A percentile compares a stretch with the other conserved stretches of the same genome.
These are phyloP conservation scores for Hiodon alosoides DNA, from an alignment of 2,113 vertebrate genomes.

Conservation along the genomic window DNA sequence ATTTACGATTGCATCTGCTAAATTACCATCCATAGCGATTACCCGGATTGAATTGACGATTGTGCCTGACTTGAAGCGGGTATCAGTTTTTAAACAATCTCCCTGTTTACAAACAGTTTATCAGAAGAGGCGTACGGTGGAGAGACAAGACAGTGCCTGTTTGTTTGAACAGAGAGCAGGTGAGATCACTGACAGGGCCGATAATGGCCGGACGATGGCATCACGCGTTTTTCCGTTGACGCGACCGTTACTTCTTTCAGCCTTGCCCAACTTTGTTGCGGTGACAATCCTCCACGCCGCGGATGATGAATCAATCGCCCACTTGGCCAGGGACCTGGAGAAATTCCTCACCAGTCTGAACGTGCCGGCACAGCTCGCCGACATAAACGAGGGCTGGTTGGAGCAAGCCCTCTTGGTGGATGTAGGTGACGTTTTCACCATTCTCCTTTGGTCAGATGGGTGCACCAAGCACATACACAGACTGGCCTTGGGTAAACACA, in stretches of 20 bases:
- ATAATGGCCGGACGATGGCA: background rate
- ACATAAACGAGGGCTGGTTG: background rate
- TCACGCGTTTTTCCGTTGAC: background rate
- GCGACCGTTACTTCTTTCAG: background rate
- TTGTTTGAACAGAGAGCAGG: slow-evolving; percentile 34
- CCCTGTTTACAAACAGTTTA: slow-evolving; percentile 36
- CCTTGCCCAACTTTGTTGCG: background rate
- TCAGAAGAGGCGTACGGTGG: slow-evolving; percentile 32
- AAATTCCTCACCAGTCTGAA: background rate
- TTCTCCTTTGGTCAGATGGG: slow-evolving; percentile 2
- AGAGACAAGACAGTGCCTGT: background rate
- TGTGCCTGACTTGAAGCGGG: background rate
- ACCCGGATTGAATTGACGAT: background rate
- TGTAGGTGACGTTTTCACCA: background rate
- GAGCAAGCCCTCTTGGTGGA: background rate
- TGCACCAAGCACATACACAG: background rate
- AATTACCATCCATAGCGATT: background rate
- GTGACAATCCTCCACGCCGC: background rate
- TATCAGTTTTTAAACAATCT: background rate
- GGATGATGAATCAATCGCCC: background rate
- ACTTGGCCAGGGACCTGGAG: background rate
- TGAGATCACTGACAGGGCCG: slow-evolving; percentile 21
- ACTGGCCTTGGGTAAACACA: background rate
- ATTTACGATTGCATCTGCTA: background rate
- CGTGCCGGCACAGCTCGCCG: background rate